Base-by-base conservation (phyloP, 1,140 invertebrate genomes). In the Ruditapes philippinarum region DNA sequence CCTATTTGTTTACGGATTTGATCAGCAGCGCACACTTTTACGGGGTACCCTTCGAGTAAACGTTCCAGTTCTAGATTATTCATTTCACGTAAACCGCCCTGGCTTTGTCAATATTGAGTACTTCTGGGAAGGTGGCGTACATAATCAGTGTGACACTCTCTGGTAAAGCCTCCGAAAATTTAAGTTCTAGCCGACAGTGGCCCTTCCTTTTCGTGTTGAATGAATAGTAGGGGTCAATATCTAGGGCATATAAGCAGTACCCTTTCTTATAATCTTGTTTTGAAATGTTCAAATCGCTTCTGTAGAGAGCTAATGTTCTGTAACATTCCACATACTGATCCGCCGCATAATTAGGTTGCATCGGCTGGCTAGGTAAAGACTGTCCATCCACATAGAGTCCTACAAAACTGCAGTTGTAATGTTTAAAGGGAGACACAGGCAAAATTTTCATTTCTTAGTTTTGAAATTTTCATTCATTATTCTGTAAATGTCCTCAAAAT, bases 381-480 rank as follows among this genome's bases (percentile, higher is more conserved):
- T 83, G 25, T 49, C 60, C 81, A 19, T 83, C 62, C 0, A 83
- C n/a, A 40, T 83, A 83, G 60, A 83, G 31, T 25, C 5, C 81
- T 22, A 83, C 25, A 4, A n/a, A 17, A 38, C 12, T 45, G 9
- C 51, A 62, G 28, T 65, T 42, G 62, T n/a, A 83, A 57, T 33
- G 54, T 0, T n/a, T n/a, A n/a, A n/a, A n/a, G n/a, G n/a, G n/a
- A n/a, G n/a, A n/a, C n/a, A n/a, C n/a, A n/a, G n/a, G n/a, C n/a
- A n/a, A n/a, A n/a, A n/a, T n/a, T n/a, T n/a, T n/a, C n/a, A n/a
- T n/a, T n/a, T n/a, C n/a, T n/a, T n/a, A n/a, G n/a, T n/a, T n/a
- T n/a, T n/a, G n/a, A n/a, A n/a, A n/a, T n/a, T n/a, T n/a, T n/a
- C n/a, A n/a, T n/a, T n/a, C n/a, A n/a, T n/a, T n/a, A n/a, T n/a